Percentiles rank a stretch among this genome's conserved stretches.
These are phyloP conservation scores for Epistrophella euchroma DNA, from an alignment of 2,888 invertebrate genomes.

Conservation along the genomic window DNA sequence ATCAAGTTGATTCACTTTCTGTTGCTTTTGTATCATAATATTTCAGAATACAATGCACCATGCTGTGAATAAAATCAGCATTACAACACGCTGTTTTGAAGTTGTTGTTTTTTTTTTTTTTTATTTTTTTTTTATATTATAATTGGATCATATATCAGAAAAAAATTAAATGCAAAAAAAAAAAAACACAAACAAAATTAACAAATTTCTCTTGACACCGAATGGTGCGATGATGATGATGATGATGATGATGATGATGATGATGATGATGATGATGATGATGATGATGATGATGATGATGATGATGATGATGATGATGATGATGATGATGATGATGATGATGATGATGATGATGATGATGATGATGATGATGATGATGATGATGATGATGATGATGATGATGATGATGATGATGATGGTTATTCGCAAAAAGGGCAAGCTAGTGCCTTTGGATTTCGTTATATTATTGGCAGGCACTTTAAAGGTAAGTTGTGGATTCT, in stretches of 20 bases:
- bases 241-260: no score
- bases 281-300: slow-evolving; percentile 6
- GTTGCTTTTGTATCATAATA: slow-evolving; percentile 13
- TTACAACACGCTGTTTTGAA: slow-evolving; percentile 71
- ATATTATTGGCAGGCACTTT: neutral
- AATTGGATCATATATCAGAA: slow-evolving; percentile 66
- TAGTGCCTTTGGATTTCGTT: slow-evolving; percentile 1
- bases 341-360: neutral
- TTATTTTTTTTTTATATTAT: slow-evolving; percentile 36
- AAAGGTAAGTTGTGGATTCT: neutral
- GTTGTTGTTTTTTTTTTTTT: slow-evolving; percentile 30
- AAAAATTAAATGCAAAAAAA: slow-evolving; percentile 8
- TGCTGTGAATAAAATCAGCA: slow-evolving; percentile 64
- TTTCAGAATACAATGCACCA: slow-evolving; percentile 48
- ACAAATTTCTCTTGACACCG: slow-evolving; percentile 31
- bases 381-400: no score
- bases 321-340: neutral
- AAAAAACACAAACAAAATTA: neutral
- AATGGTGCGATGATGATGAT: slow-evolving; percentile 33
- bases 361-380: neutral
- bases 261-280: slow-evolving; percentile 5
- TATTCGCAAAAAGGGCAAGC: slow-evolving; percentile 35
- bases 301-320: slow-evolving; percentile 2
- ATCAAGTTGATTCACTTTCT: neutral
- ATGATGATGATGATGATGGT: slow-evolving; percentile 4